Percentiles rank a stretch among this genome's conserved stretches.
Evolutionary conservation across 2,888 invertebrate species (phyloP).

Genomic region (Iselma pallidipennis): DNA sequence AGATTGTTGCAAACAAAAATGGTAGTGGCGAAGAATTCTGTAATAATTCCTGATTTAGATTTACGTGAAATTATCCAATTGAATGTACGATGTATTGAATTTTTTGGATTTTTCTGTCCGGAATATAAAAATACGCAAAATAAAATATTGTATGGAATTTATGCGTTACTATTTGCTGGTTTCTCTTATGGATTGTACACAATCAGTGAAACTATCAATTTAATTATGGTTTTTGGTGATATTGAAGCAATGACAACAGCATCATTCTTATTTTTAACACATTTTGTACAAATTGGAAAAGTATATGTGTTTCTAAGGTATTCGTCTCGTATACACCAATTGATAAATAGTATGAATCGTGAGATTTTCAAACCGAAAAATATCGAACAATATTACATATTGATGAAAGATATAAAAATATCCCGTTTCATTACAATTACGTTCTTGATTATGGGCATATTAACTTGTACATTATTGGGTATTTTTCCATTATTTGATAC

Average conservation of each 20-base stretch:
- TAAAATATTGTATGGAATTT: conserved; percentile 10
- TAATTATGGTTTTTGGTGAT: conserved; percentile 54
- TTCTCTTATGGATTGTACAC: conserved; percentile 54
- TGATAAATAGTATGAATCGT: conserved; percentile 30
- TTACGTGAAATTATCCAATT: conserved; percentile 8
- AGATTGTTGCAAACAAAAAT: not conserved
- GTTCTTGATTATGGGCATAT: conserved; percentile 37
- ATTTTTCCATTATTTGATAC: conserved; percentile 46
- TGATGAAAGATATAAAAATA: conserved; percentile 32
- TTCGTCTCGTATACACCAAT: conserved; percentile 17
- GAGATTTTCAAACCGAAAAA: conserved; percentile 40
- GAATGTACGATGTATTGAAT: conserved; percentile 5
- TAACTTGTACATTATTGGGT: conserved; percentile 46
- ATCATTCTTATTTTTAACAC: conserved; percentile 43
- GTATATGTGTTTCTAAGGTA: conserved; percentile 21
- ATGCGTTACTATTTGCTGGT: conserved; percentile 17
- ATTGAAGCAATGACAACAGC: conserved; percentile 40
- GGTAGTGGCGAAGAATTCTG: not conserved
- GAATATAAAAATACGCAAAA: not conserved
- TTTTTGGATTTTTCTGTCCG: conserved; percentile 17
- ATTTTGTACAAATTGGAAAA: conserved; percentile 31
- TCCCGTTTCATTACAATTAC: conserved; percentile 35
- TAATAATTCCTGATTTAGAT: conserved; percentile 3
- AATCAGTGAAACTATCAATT: conserved; percentile 57
- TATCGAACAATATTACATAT: conserved; percentile 32